Base-by-base conservation (phyloP, 1,140 invertebrate genomes). In the Chelonus insularis region DNA sequence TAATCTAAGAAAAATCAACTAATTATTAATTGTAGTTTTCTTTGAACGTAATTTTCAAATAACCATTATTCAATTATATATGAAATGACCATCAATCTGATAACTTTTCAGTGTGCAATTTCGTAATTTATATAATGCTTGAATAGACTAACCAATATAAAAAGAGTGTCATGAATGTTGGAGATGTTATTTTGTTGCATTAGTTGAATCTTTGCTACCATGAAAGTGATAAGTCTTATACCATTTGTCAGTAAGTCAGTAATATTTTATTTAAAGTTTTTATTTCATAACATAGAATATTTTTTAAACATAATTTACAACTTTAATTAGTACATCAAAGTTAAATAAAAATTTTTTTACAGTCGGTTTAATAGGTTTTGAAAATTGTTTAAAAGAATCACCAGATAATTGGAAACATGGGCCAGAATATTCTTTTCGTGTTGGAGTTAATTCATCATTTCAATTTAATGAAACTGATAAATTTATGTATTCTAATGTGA, bases 381-480 rank as follows among this genome's bases (percentile, higher is more conserved):
- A 61, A 0, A 43, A 9, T 1, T 61, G 59, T 23, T 6, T 34
- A n/a, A 25, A 60, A 41, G 37, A 61, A 18, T 55, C 59, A 11
- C 50, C 59, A 34, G 59, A 55, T 6, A 4, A 47, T 32, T 61
- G 59, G 59, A 61, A 61, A 37, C 20, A 55, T 32, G 59, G 59
- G 11, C 51, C 59, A 4, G 59, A 61, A 9, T 61, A 61, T 34
- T 47, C 23, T 8, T 61, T 54, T 55, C 37, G 32, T 6, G 3
- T 61, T 3, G 41, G 32, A 16, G 32, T 55, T 7, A 61, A 61
- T 55, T 9, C 16, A 9, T 37, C 34, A 36, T 6, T 55, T 29
- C 29, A 39, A 41, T 21, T 11, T 16, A 11, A n/a, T n/a, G n/a
- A 61, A 20, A 34, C 5, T 6, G 25, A 12, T 21, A 9, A 47